These are phyloP conservation scores for Parasteatoda lunata DNA, from an alignment of 2,888 invertebrate species.

Conservation along the genomic window DNA sequence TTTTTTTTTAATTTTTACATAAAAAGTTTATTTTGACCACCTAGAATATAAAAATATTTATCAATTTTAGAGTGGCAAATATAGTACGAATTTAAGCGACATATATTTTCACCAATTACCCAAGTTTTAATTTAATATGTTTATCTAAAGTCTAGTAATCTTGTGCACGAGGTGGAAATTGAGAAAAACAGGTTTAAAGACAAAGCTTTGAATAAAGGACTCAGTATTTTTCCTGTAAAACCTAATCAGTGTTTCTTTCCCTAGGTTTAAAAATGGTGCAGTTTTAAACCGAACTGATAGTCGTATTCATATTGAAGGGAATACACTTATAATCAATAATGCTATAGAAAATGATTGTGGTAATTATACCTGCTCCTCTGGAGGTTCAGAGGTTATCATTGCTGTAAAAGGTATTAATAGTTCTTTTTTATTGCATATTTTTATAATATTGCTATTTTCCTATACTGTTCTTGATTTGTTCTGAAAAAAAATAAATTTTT, in stretches of 20 bases:
- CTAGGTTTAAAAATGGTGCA: slow-evolving; percentile 49
- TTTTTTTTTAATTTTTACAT: too few relatives aligned
- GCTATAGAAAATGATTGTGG: slow-evolving; percentile 64
- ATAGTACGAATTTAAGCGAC: too few relatives aligned
- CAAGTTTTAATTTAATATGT: too few relatives aligned
- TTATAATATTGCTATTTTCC: not conserved
- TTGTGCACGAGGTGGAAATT: too few relatives aligned
- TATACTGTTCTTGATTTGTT: not conserved
- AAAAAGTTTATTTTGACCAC: too few relatives aligned
- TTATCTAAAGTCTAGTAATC: too few relatives aligned
- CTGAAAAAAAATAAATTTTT: not conserved
- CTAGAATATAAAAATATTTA: too few relatives aligned
- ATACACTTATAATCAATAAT: slow-evolving; percentile 43
- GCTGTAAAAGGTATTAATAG: slow-evolving; percentile 62
- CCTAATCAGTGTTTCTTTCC: not conserved
- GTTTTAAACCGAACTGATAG: slow-evolving; percentile 38
- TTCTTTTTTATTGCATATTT: not conserved
- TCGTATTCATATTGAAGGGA: slow-evolving; percentile 17
- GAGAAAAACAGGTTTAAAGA: too few relatives aligned
- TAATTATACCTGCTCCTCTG: slow-evolving; percentile 54
- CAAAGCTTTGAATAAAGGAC: too few relatives aligned
- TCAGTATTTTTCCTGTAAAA: too few relatives aligned
- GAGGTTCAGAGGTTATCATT: slow-evolving; percentile 9
- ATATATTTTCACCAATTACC: too few relatives aligned
- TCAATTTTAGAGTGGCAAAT: too few relatives aligned